phyloP scores from a whole-genome alignment of 2,113 vertebrate genomes.

The Clinocottus analis region DNA sequence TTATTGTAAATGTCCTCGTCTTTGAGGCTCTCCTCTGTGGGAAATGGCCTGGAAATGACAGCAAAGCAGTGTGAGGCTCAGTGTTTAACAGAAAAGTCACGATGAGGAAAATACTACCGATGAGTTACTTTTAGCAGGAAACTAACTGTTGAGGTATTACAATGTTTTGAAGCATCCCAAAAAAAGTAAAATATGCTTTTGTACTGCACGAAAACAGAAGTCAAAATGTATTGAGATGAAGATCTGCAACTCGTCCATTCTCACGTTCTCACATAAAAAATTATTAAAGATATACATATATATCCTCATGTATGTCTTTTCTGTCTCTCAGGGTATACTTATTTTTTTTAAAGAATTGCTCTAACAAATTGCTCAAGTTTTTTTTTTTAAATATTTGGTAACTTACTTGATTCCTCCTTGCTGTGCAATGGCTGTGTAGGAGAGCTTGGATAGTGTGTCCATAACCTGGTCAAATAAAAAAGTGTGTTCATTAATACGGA shows the following conservation, averaged over 20 bases:
- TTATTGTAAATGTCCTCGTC: slow-evolving; percentile 94
- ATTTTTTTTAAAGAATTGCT: neutral
- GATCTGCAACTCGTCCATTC: neutral
- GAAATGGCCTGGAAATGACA: slow-evolving; percentile 87
- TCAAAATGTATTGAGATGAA: neutral
- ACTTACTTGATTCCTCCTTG: slow-evolving; percentile 90
- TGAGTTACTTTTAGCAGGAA: neutral
- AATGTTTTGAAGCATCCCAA: neutral
- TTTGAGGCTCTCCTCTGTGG: slow-evolving; percentile 89
- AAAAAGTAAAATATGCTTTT: neutral
- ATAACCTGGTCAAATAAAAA: slow-evolving; percentile 86
- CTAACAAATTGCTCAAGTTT: no score
- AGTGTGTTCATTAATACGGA: neutral
- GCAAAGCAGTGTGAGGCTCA: slow-evolving; percentile 32
- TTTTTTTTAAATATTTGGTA: neutral
- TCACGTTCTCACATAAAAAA: no score
- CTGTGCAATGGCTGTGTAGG: slow-evolving; percentile 85
- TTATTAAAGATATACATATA: no score
- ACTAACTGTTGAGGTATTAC: slow-evolving; percentile 8
- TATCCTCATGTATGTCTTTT: neutral
- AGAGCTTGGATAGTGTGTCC: slow-evolving; percentile 93
- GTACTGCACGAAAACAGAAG: neutral
- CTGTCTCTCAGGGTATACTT: neutral
- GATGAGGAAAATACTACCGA: neutral
- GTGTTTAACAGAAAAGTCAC: slow-evolving; percentile 17